phyloP scores from a whole-genome alignment of 2,888 invertebrate species.

The Drosophila paramelanica region DNA sequence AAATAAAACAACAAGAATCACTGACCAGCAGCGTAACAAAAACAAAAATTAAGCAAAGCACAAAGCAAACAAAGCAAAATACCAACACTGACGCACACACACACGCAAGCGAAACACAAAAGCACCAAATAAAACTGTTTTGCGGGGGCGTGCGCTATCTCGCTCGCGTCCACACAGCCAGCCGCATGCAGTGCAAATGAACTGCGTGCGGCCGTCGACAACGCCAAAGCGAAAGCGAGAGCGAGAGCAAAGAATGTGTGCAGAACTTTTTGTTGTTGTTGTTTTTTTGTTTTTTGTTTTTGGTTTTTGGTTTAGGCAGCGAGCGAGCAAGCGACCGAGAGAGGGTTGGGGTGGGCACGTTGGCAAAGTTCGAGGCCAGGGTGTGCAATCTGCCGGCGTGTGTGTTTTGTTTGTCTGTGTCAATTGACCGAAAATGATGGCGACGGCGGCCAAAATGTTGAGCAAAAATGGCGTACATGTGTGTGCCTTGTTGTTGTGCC shows the following conservation, averaged over 20 bases:
- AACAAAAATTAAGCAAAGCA: conserved; percentile 60
- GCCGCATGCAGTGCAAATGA: conserved; percentile 36
- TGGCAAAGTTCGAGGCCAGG: conserved; percentile 29
- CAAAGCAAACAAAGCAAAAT: conserved; percentile 56
- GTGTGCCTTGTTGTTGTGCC: conserved; percentile 16
- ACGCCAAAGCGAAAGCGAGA: conserved; percentile 18
- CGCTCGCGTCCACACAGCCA: conserved; percentile 23
- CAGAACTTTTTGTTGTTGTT: conserved; percentile 36
- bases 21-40: conserved; percentile 50
- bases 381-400: conserved; percentile 40
- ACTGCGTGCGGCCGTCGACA: conserved; percentile 35
- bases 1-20: conserved; percentile 30
- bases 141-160: conserved; percentile 56
- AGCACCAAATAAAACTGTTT: conserved; percentile 35
- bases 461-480: conserved; percentile 66
- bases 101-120: conserved; percentile 31
- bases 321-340: conserved; percentile 3
- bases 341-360: conserved; percentile 12
- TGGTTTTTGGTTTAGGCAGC: not conserved
- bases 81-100: conserved; percentile 29
- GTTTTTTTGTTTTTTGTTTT: not conserved
- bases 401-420: conserved; percentile 55
- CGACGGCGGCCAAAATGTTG: conserved; percentile 57
- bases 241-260: conserved; percentile 48
- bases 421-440: conserved; percentile 79